Conservation (phyloP, 2,888 invertebrate species). For the Andrena minutula region DNA sequence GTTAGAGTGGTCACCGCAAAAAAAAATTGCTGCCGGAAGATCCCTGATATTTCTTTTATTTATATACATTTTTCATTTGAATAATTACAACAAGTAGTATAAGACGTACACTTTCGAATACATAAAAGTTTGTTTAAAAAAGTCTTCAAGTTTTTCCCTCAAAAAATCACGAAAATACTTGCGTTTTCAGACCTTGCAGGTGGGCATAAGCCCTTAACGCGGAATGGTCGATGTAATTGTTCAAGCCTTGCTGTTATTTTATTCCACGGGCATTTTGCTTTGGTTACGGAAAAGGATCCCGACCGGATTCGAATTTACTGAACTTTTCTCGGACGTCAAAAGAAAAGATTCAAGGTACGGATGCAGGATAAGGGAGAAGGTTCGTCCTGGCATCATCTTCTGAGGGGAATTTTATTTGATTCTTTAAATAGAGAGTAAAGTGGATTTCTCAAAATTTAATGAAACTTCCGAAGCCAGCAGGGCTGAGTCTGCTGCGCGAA, state of each 20-base stretch:
- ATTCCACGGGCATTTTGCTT: no score
- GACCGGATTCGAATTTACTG: not conserved
- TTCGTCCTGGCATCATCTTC: not conserved
- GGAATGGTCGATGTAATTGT: not conserved
- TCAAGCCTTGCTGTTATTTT: not conserved
- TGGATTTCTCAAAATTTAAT: conserved; percentile 32
- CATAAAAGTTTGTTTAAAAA: no score
- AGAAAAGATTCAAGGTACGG: not conserved
- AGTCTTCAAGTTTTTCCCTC: no score
- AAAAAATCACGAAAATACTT: no score
- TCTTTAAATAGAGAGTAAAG: not conserved
- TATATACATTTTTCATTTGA: no score
- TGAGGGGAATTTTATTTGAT: conserved; percentile 15
- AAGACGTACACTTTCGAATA: no score
- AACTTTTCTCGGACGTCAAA: conserved; percentile 18
- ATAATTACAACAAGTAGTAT: no score
- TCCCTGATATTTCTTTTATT: no score
- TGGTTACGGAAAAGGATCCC: not conserved
- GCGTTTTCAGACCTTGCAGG: no score
- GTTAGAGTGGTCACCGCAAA: no score
- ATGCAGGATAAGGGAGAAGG: not conserved
- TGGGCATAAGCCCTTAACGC: no score
- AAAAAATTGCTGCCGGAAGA: no score
- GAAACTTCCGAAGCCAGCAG: conserved; percentile 19
- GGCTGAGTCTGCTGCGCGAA: not conserved